Conservation (phyloP, 2,888 invertebrate genomes). For the Synanthedon formicaeformis region DNA sequence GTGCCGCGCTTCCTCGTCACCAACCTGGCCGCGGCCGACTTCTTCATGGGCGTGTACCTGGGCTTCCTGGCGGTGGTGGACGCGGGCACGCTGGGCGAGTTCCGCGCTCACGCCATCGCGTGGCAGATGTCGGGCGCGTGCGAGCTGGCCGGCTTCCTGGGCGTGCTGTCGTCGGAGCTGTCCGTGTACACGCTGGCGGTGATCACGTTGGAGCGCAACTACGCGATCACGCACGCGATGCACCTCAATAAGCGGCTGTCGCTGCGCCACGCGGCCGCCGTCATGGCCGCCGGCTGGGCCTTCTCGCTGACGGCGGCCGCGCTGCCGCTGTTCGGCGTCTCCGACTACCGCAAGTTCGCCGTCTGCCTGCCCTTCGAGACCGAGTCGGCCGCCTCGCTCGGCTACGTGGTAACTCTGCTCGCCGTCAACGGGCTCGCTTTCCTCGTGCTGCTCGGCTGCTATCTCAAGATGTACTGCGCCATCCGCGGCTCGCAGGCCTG, state of each 20-base stretch:
- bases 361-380: slow-evolving; percentile 97
- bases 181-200: slow-evolving; percentile 96
- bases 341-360: slow-evolving; percentile 96
- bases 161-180: slow-evolving; percentile 92
- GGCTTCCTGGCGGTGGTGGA: slow-evolving; percentile 95
- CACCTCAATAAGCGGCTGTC: slow-evolving; percentile 95
- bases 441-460: slow-evolving; percentile 94
- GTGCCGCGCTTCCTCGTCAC: slow-evolving; percentile 96
- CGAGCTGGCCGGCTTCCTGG: slow-evolving; percentile 93
- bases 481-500: slow-evolving; percentile 97
- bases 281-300: slow-evolving; percentile 94
- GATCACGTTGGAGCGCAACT: slow-evolving; percentile 94
- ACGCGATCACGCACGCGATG: slow-evolving; percentile 98
- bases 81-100: slow-evolving; percentile 94
- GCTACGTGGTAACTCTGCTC: slow-evolving; percentile 92
- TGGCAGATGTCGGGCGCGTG: slow-evolving; percentile 98
- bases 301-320: slow-evolving; percentile 89
- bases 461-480: slow-evolving; percentile 97
- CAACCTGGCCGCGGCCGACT: slow-evolving; percentile 96
- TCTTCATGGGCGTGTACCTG: slow-evolving; percentile 96
- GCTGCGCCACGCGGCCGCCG: slow-evolving; percentile 88
- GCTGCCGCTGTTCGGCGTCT: slow-evolving; percentile 90
- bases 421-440: slow-evolving; percentile 94
- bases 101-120: slow-evolving; percentile 94
- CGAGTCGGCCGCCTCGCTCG: slow-evolving; percentile 79